A percentile compares a stretch with the other conserved stretches of the same genome.
Conservation (phyloP, 1,140 invertebrate species). For the Penaeus vannamei region DNA sequence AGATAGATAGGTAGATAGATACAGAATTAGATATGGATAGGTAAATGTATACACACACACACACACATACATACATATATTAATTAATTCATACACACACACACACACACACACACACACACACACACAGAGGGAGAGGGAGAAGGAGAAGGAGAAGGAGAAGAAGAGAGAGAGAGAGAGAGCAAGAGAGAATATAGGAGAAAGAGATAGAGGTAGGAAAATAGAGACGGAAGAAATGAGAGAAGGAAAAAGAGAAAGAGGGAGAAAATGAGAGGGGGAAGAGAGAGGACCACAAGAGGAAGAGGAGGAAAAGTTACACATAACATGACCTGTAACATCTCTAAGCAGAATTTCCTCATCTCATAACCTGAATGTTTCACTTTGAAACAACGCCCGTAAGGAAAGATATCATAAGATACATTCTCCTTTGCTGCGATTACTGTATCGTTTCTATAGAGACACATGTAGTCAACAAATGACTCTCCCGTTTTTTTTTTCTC, state of each 20-base stretch:
- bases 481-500: no score
- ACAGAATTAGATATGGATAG: constrained; percentile 34
- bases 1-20: no score
- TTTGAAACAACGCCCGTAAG: no score
- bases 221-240: neutral
- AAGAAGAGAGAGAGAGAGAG: neutral
- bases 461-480: no score
- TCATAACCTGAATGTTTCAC: no score
- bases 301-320: no score
- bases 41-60: constrained; percentile 35
- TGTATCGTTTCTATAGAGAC: no score
- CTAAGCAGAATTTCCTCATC: no score
- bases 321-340: no score
- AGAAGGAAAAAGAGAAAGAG: neutral
- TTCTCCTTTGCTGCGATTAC: no score
- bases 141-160: neutral
- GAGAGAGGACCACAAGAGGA: neutral
- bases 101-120: neutral
- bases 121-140: neutral
- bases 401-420: no score
- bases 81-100: neutral
- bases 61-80: constrained; percentile 31
- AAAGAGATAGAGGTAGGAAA: neutral
- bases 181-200: neutral
- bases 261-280: neutral